phyloP scores from a whole-genome alignment of 2,113 vertebrate genomes.

The Aythya baeri region DNA sequence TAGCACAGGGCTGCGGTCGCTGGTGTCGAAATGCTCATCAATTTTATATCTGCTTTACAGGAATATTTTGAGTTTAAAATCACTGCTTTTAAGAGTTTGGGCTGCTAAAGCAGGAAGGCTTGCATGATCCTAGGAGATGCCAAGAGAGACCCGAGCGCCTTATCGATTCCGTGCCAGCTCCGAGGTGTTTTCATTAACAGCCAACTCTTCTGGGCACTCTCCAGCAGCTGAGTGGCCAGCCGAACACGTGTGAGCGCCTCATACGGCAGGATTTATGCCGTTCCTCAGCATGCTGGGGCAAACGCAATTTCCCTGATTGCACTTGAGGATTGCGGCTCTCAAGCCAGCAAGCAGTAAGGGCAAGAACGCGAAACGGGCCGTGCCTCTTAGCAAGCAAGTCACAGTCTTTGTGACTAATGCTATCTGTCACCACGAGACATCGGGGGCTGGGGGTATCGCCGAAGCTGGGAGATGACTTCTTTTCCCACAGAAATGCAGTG shows the following conservation, averaged over 20 bases:
- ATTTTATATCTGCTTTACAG: background rate
- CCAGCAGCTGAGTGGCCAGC: background rate
- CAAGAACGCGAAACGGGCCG: background rate
- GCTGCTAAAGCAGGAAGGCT: background rate
- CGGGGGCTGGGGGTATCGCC: background rate
- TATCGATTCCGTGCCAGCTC: background rate
- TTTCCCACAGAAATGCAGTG: background rate
- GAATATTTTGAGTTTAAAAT: background rate
- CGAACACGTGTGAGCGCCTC: accelerated
- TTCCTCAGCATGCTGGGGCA: background rate
- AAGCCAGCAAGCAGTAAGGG: background rate
- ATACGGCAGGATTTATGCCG: accelerated
- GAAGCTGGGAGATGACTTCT: background rate
- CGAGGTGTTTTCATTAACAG: background rate
- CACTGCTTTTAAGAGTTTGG: background rate
- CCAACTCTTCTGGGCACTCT: background rate
- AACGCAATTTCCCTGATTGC: background rate
- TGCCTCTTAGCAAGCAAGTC: background rate
- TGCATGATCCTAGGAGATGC: background rate
- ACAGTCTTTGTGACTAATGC: background rate
- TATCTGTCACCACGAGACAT: background rate
- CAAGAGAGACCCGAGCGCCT: background rate
- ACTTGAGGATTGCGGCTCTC: background rate
- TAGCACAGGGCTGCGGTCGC: too few species aligned
- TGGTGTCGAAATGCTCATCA: background rate